A percentile compares a stretch with the other conserved stretches of the same genome.
Conservation (phyloP, 1,140 invertebrate genomes). For the Cotesia glomerata region DNA sequence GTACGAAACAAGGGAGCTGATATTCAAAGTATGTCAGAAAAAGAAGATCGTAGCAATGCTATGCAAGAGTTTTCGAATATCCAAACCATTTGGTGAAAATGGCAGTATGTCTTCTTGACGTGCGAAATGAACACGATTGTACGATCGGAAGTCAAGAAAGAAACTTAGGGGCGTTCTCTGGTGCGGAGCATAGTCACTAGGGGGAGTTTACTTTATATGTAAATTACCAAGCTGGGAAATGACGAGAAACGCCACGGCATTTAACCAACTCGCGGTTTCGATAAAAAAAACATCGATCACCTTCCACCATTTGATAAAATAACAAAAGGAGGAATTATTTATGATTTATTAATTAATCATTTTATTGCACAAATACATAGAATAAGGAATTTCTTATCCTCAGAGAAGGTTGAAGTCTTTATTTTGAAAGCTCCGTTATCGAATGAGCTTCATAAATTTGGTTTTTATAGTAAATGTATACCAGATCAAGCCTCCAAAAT, state of each 20-base stretch:
- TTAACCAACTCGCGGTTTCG: constrained; percentile 18
- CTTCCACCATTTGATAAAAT: background rate
- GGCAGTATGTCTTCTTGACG: constrained; percentile 51
- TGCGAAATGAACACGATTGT: constrained; percentile 51
- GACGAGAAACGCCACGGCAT: constrained; percentile 15
- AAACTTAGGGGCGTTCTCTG: constrained; percentile 11
- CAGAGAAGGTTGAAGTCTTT: no score
- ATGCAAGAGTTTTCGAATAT: constrained; percentile 48
- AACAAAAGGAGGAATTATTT: background rate
- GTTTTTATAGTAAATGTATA: no score
- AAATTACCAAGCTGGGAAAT: constrained; percentile 22
- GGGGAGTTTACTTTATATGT: constrained; percentile 39
- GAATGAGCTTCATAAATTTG: no score
- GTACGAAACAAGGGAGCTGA: constrained; percentile 24
- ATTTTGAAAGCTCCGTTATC: no score
- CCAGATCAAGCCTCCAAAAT: no score
- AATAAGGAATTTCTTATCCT: no score
- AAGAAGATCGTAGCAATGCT: constrained; percentile 30
- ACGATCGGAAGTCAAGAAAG: constrained; percentile 47
- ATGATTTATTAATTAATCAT: background rate
- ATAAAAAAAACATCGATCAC: constrained; percentile 13
- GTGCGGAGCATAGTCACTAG: constrained; percentile 1
- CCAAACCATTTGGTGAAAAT: constrained; percentile 45
- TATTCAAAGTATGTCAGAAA: constrained; percentile 19
- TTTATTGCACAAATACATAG: background rate